These are phyloP conservation scores for Anolis apletophallus DNA, from an alignment of 2,797 vertebrate genomes.

Conservation along the genomic window DNA sequence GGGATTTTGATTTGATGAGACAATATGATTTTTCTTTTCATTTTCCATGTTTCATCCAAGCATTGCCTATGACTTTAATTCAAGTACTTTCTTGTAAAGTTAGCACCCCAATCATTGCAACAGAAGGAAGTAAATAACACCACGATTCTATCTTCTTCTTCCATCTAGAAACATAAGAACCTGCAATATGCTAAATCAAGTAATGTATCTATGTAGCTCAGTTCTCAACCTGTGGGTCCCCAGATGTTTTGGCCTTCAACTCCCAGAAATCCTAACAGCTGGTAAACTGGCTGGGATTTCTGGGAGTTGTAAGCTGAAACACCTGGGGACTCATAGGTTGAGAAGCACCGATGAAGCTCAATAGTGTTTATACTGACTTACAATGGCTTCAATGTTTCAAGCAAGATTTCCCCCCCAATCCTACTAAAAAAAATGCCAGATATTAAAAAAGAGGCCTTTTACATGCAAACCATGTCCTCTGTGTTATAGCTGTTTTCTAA, in stretches of 20 bases:
- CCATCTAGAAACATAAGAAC: background rate
- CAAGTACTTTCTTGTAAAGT: background rate
- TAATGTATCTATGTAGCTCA: background rate
- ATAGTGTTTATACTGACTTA: background rate
- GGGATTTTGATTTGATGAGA: background rate
- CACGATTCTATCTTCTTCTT: constrained; percentile 1
- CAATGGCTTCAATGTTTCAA: too few species aligned
- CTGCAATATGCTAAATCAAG: background rate
- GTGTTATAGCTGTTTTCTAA: background rate
- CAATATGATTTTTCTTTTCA: background rate
- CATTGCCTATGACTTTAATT: background rate
- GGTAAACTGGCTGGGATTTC: too few species aligned
- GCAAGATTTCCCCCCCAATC: too few species aligned
- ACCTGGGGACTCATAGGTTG: too few species aligned
- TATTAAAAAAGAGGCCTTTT: background rate
- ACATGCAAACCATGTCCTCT: background rate
- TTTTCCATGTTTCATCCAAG: background rate
- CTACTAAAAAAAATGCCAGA: too few species aligned
- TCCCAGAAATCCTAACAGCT: too few species aligned
- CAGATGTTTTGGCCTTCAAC: too few species aligned
- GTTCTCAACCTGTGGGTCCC: too few species aligned
- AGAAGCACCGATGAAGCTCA: too few species aligned
- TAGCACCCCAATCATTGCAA: background rate
- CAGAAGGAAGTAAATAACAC: background rate
- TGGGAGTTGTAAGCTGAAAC: too few species aligned